phyloP scores from a whole-genome alignment of 2,888 invertebrate species.

The Crossocerus cetratus region DNA sequence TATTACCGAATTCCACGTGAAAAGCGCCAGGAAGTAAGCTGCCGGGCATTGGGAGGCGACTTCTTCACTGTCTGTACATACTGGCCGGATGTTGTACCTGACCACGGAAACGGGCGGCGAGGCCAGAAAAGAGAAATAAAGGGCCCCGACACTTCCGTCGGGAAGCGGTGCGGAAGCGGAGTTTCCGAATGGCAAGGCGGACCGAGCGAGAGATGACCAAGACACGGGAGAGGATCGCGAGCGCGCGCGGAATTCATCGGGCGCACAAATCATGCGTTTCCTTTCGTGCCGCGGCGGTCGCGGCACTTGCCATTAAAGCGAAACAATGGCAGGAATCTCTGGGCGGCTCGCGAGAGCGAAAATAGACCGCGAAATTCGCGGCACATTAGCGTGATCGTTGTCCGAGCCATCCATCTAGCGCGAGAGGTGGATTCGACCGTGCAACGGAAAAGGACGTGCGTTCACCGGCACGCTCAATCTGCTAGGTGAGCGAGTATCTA shows the following conservation, averaged over 20 bases:
- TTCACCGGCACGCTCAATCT: no score
- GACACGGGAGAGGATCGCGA: constrained; percentile 7
- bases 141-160: no score
- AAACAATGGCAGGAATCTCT: background rate
- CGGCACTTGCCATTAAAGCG: background rate
- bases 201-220: background rate
- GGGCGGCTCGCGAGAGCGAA: background rate
- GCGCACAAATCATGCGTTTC: background rate
- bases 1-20: background rate
- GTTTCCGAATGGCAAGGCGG: background rate
- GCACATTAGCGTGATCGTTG: background rate
- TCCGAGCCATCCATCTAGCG: background rate
- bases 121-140: no score
- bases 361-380: background rate
- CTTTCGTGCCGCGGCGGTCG: background rate
- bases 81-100: no score
- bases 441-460: no score
- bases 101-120: no score
- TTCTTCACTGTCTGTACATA: no score
- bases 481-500: no score
- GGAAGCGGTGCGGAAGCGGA: background rate
- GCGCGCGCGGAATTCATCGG: background rate
- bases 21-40: no score
- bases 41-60: no score
- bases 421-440: no score